Evolutionary conservation across 2,113 vertebrate species (phyloP), one percentile per base, ranked within the genome.

Genomic region (Pungitius pungitius): DNA sequence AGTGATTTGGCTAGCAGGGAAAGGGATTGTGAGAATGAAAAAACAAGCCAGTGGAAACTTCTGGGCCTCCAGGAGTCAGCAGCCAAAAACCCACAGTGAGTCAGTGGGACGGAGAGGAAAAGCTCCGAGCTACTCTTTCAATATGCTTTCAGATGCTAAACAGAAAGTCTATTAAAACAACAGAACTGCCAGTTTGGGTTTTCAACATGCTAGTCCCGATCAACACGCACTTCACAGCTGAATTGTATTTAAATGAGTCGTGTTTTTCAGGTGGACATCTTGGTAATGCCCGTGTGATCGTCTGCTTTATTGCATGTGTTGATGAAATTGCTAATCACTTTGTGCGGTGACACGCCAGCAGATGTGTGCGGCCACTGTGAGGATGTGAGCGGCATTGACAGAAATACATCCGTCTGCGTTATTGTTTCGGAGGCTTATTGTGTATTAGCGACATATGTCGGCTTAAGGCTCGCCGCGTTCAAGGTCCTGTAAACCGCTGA

Each of bases 1-100:
- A 91, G 89, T 91, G 91, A 88, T 92, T 92, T 90, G 86, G 91
- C 87, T 89, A 82, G 85, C 81, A 92, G 84, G 83, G 78, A 82
- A 89, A 80, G 82, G 90, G 87, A 89, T 89, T 90, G 84, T 87
- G 86, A 87, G 90, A 90, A 90, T 87, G 87, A 90, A 91, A 92
- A 92, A 91, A 91, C 88, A 91, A 91, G 85, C 80, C 81, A 89
- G 84, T 87, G 88, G 87, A 91, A 92, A 90, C 87, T 89, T 89
- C 84, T 87, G 87, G 88, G 87, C 86, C 89, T 92, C 80, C 85
- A 92, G 90, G 89, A 91, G 90, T 88, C 84, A 73, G 83, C 84
- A 81, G 88, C 82, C 83, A 86, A 90, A 89, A 89, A 90, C 77
- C 79, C 80, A 89, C 78, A 88, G 84, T 80, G 78, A 90, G 90